Evolutionary conservation across 2,797 vertebrate species (phyloP), one percentile per base, ranked within the genome.

Genomic region (Intellagama lesueurii): DNA sequence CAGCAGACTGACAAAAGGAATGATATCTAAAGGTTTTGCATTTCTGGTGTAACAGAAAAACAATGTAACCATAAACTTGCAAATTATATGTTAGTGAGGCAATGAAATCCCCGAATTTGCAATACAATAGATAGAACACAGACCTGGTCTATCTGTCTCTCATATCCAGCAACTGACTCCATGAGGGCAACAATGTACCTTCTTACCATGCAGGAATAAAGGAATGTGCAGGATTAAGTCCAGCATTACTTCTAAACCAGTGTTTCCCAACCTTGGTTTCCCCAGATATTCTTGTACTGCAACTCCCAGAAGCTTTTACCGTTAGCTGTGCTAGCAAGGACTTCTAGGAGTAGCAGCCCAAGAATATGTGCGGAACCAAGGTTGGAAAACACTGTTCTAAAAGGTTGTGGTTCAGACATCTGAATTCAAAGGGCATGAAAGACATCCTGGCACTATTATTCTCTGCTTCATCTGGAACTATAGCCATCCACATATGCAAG

Each of bases 91-190:
- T 49, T 6, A 44, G 35, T 81, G 70, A 90, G 73, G 69, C 4
- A 68, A 83, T 77, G 86, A 72, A 93, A 72, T n/a, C 70, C 90
- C 35, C 75, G 6, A 35, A 47, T 47, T 70, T 19, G 75, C 75
- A 94, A 83, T n/a, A 56, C 87, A 92, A 88, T 0, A 1, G 83
- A 91, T 82, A 90, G 92, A 86, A 88, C 85, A 90, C 80, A 88
- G 60, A 70, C 72, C 78, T 86, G 90, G 32, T 91, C 76, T 75
- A 0, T 40, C 84, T 75, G 24, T 80, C 82, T 87, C 85, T 52
- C 91, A 88, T 2, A 64, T 64, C 60, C 16, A 64, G 60, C 16
- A 64, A 64, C 60, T 64, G 60, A 64, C 16, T 56, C 52, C 5
- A 22, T 19, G 60, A 64, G 2, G 12, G 5, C 16, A 64, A 64